A percentile compares a stretch with the other conserved stretches of the same genome.
Conservation (phyloP, 1,140 invertebrate species). For the Apis florea region DNA sequence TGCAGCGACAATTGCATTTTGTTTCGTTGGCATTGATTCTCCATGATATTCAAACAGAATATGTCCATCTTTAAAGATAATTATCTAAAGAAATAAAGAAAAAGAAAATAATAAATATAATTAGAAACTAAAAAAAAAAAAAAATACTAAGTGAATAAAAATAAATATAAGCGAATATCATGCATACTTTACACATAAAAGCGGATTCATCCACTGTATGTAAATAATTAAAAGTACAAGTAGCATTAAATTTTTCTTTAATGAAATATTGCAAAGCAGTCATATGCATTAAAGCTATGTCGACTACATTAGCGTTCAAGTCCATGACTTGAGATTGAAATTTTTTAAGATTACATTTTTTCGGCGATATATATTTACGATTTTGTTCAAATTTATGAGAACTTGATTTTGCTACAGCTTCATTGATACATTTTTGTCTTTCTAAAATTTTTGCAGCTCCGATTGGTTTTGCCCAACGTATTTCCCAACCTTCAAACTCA, state of each 20-base stretch:
- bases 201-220: neutral
- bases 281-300: conserved; percentile 31
- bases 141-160: neutral
- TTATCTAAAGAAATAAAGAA: conserved; percentile 50
- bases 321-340: neutral
- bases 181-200: conserved; percentile 46
- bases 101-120: neutral
- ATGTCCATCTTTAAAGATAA: conserved; percentile 41
- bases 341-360: neutral
- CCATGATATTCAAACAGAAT: conserved; percentile 61
- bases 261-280: conserved; percentile 64
- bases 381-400: too few relatives aligned
- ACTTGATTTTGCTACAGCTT: conserved; percentile 59
- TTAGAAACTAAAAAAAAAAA: neutral
- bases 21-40: conserved; percentile 47
- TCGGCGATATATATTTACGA: conserved; percentile 25
- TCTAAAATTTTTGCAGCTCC: conserved; percentile 71
- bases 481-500: conserved; percentile 72
- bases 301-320: conserved; percentile 18
- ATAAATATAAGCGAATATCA: neutral
- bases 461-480: conserved; percentile 78
- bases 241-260: conserved; percentile 59
- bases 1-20: conserved; percentile 55
- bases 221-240: conserved; percentile 60
- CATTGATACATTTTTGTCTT: conserved; percentile 72